Base-by-base conservation (phyloP, 2,113 vertebrate genomes). In the Cephalopterus ornatus region DNA sequence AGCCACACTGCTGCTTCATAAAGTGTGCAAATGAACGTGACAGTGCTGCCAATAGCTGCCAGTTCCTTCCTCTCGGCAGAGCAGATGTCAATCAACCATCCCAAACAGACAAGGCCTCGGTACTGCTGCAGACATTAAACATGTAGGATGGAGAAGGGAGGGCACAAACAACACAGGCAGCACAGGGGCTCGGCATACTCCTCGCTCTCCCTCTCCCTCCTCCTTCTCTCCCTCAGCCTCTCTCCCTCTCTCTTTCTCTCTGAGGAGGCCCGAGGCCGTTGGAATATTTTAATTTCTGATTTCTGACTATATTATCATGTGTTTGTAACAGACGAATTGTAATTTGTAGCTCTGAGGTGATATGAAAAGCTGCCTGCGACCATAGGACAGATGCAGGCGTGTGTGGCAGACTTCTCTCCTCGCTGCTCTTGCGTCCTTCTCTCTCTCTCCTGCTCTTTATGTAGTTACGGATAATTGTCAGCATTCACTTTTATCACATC, bases 51-150 rank as follows among this genome's bases (percentile, higher is more conserved):
- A 98, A 97, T 96, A 95, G 96, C 98, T 97, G 97, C 98, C 98
- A 98, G 97, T 97, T 95, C 97, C 98, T 98, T 98, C 98, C 97
- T 97, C 98, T 98, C 98, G 19, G 94, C 98, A 98, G 98, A 99
- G 98, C 99, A 99, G 98, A 99, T 99, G 99, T 98, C 99, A 99
- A 98, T 99, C 99, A 98, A 98, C 97, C 96, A 77, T 97, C 98
- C 97, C 98, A 97, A 98, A 96, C 98, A 98, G 98, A 98, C 97
- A 96, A 95, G 94, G 95, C 96, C 96, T 88, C 59, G 44, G 91
- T 96, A 97, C 98, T 97, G 98, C 98, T 28, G 95, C 97, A 98
- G 98, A 98, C 98, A 97, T 98, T 95, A 97, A 96, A 97, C 95
- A 95, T 97, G 98, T 97, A 98, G 94, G 92, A 94, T 97, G 98